Evolutionary conservation across 2,113 vertebrate genomes (phyloP), one percentile per base, ranked within the genome.

Genomic region (Ovibos moschatus): DNA sequence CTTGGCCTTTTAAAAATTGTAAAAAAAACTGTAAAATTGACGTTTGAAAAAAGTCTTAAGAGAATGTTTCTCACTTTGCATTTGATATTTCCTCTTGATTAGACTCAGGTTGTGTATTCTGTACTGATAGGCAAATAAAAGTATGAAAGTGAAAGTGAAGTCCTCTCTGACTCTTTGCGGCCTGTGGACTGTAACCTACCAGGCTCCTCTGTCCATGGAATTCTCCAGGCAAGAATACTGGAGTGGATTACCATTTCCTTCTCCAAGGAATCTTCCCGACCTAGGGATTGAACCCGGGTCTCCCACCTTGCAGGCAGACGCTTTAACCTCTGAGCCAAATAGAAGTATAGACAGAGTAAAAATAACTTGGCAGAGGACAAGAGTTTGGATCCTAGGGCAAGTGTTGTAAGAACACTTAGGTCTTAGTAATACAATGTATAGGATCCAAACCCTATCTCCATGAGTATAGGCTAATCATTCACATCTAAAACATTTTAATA

Each of bases 261-360:
- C 12, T 6, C 58, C 58, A 60, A 28, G 58, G 5, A 60, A 30
- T 60, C 27, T 30, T 60, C 58, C 11, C 5, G 0, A 60, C 27
- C 58, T 12, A 60, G 12, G 5, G 58, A 60, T 6, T 60, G 27
- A 60, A 60, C 27, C 27, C 0, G 5, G 27, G 27, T 60, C 27
- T 60, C 58, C 27, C 4, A 2, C 58, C 58, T 60, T 60, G 12
- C 1, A 60, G 58, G 5, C 58, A 60, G 27, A 60, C 0, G 0
- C 12, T 60, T 60, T 60, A 60, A 30, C 58, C 27, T 30, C 58
- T 30, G 58, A 60, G 58, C 55, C 23, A 57, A 57, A 57, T 10
- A 60, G 58, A 30, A 60, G 27, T 60, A 60, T 62, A 62, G 10
- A 27, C 28, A 4, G 47, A 33, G 7, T 58, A 28, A 67, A 92